These are phyloP conservation scores for Campoletis raptor DNA, from an alignment of 2,888 invertebrate species.

Conservation along the genomic window DNA sequence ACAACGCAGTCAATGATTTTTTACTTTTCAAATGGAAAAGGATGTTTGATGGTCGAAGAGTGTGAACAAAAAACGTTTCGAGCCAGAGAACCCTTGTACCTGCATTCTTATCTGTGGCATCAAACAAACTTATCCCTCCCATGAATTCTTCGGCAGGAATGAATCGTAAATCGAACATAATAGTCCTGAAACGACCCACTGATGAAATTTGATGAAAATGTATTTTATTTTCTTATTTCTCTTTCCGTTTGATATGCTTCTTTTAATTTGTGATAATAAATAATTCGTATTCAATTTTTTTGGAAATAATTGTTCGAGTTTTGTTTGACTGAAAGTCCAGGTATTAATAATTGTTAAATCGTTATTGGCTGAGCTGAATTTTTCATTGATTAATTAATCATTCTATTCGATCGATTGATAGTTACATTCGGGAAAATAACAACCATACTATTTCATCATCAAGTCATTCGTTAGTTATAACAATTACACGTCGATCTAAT, in stretches of 20 bases:
- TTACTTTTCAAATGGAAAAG: constrained; percentile 41
- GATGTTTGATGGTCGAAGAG: not conserved
- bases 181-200: not conserved
- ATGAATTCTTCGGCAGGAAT: constrained; percentile 1
- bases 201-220: not conserved
- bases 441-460: too few species aligned
- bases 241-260: not conserved
- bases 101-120: not conserved
- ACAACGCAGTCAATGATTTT: constrained; percentile 26
- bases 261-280: not conserved
- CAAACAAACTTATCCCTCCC: not conserved
- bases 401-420: not conserved
- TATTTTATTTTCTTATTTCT: not conserved
- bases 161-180: constrained; percentile 5
- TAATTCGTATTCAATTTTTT: not conserved
- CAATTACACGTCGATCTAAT: too few species aligned
- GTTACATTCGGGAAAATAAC: not conserved
- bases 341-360: too few species aligned
- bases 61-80: constrained; percentile 24
- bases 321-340: not conserved
- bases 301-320: not conserved
- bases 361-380: too few species aligned
- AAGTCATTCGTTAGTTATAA: too few species aligned
- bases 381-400: not conserved
- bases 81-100: constrained; percentile 32